Conservation (phyloP, 1,140 invertebrate genomes). For the Brachionus rotundiformis region DNA sequence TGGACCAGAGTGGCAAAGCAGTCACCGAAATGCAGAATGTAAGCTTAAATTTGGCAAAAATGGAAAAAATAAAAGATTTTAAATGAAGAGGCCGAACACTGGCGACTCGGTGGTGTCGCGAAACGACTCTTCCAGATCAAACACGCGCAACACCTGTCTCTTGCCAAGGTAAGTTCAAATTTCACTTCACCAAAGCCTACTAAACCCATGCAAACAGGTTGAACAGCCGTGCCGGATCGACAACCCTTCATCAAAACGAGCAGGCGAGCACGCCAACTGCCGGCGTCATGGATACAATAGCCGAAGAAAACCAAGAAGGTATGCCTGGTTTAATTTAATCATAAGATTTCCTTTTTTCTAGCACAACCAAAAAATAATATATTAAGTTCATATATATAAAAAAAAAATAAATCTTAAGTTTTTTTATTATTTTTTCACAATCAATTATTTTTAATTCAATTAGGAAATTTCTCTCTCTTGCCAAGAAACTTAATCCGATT, state of each 20-base stretch:
- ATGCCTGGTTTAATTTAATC: not conserved
- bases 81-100: slow-evolving; percentile 60
- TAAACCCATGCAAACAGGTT: not conserved
- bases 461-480: slow-evolving; percentile 8
- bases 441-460: too few species aligned
- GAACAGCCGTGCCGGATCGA: slow-evolving; percentile 21
- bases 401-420: too few species aligned
- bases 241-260: not conserved
- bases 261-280: not conserved
- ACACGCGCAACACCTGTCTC: not conserved
- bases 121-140: slow-evolving; percentile 54
- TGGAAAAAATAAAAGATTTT: not conserved
- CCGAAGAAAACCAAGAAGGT: slow-evolving; percentile 44
- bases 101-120: slow-evolving; percentile 64
- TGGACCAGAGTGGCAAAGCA: slow-evolving; percentile 62
- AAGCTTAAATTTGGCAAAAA: slow-evolving; percentile 53
- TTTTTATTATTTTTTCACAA: not conserved
- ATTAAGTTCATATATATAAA: too few species aligned
- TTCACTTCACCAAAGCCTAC: not conserved
- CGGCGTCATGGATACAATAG: slow-evolving; percentile 43
- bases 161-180: slow-evolving; percentile 38
- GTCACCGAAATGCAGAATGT: slow-evolving; percentile 62
- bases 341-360: not conserved
- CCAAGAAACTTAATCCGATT: slow-evolving; percentile 9
- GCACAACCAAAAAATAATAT: not conserved